A percentile compares a stretch with the other conserved stretches of the same genome.
These are phyloP conservation scores for Steatornis caripensis DNA, from an alignment of 2,113 vertebrate species.

Conservation along the genomic window DNA sequence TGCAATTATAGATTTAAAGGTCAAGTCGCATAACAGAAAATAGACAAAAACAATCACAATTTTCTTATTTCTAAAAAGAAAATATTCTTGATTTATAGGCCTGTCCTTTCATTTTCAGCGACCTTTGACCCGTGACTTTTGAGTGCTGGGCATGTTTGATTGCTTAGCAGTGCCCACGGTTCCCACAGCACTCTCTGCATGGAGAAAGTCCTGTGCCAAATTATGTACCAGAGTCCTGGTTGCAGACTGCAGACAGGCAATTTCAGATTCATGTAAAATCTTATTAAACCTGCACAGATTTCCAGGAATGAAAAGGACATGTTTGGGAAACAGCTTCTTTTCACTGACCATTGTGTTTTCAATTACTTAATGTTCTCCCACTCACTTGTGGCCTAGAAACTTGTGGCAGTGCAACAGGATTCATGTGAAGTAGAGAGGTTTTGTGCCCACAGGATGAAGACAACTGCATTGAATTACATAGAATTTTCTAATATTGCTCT, in stretches of 20 bases:
- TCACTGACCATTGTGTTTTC: background rate
- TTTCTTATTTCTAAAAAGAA: background rate
- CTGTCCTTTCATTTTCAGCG: background rate
- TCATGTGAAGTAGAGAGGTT: background rate
- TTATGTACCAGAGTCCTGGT: background rate
- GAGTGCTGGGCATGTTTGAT: background rate
- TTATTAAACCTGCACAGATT: background rate
- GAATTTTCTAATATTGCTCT: background rate
- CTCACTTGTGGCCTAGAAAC: background rate
- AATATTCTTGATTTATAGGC: background rate
- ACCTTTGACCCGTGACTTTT: background rate
- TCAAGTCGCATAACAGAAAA: background rate
- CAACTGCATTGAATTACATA: background rate
- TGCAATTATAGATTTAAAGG: background rate
- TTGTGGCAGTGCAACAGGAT: background rate
- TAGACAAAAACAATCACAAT: accelerated
- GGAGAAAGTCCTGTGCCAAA: background rate
- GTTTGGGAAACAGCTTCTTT: background rate
- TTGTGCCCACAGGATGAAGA: background rate
- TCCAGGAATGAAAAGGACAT: background rate
- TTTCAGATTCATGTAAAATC: background rate
- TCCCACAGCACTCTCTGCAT: background rate
- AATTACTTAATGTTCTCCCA: background rate
- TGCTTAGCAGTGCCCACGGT: background rate
- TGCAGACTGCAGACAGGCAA: background rate